phyloP scores from a whole-genome alignment of 30 jellyfish, hydroid and myxozoan genomes.

The Pelagia noctiluca region DNA sequence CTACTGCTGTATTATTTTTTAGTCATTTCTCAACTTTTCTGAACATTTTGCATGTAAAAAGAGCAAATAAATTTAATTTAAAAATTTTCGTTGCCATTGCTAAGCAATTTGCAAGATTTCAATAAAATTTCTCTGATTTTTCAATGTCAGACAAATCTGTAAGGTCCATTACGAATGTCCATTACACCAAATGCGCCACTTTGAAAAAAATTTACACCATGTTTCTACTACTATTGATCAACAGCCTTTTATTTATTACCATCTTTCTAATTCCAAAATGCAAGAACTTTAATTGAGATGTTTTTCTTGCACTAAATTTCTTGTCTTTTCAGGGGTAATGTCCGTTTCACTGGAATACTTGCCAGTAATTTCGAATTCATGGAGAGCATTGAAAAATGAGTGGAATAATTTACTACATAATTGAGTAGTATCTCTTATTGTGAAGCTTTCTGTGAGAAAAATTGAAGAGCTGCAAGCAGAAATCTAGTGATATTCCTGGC shows the following conservation, averaged over 20 bases:
- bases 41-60: not conserved
- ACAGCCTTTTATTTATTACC: not conserved
- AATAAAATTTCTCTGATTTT: not conserved
- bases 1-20: not conserved
- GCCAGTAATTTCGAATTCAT: not conserved
- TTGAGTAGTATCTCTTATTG: too few species aligned
- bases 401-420: not conserved
- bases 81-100: not conserved
- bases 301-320: not conserved
- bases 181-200: not conserved
- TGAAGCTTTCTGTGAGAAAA: not conserved
- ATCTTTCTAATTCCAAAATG: not conserved
- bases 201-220: not conserved
- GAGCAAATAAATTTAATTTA: not conserved
- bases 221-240: not conserved
- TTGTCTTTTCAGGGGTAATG: not conserved
- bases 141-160: constrained; percentile 1
- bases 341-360: too few species aligned
- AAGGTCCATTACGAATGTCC: not conserved
- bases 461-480: constrained; percentile 2
- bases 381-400: not conserved
- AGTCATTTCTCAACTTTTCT: not conserved
- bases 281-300: not conserved
- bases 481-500: not conserved
- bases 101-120: not conserved